phyloP scores from a whole-genome alignment of 2,888 invertebrate genomes.

The Pristionchus maxplancki region DNA sequence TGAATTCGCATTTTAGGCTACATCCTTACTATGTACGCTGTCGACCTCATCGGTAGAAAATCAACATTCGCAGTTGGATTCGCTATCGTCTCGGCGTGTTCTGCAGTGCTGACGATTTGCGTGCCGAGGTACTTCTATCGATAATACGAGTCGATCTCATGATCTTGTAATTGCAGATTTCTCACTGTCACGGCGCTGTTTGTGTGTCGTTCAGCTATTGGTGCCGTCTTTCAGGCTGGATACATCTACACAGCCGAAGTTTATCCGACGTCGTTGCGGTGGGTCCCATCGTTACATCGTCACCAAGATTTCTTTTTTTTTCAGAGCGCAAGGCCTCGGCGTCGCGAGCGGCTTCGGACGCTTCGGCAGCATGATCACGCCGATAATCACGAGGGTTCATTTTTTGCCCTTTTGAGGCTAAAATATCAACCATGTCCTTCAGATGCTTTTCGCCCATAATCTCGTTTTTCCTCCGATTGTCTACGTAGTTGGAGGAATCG shows the following conservation, averaged over 20 bases:
- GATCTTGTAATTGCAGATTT: neutral
- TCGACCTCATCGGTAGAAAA: neutral
- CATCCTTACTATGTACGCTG: neutral
- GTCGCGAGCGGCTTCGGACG: neutral
- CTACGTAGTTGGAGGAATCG: neutral
- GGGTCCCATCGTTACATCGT: neutral
- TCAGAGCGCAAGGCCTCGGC: conserved; percentile 8
- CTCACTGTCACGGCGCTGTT: neutral
- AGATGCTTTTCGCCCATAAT: neutral
- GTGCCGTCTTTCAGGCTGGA: neutral
- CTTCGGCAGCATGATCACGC: conserved; percentile 21
- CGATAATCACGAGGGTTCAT: neutral
- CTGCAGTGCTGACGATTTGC: neutral
- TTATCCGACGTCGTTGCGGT: neutral
- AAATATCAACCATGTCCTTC: neutral
- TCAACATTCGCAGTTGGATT: neutral
- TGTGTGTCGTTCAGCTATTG: neutral
- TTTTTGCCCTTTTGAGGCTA: too few relatives aligned
- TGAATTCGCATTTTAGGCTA: neutral
- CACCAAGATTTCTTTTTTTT: neutral
- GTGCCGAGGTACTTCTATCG: neutral
- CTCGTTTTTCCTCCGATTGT: neutral
- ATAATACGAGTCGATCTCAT: neutral
- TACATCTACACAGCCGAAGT: conserved; percentile 16
- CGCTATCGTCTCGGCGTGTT: neutral